Conservation (phyloP, 2,888 invertebrate genomes). For the Campaea margaritaria region DNA sequence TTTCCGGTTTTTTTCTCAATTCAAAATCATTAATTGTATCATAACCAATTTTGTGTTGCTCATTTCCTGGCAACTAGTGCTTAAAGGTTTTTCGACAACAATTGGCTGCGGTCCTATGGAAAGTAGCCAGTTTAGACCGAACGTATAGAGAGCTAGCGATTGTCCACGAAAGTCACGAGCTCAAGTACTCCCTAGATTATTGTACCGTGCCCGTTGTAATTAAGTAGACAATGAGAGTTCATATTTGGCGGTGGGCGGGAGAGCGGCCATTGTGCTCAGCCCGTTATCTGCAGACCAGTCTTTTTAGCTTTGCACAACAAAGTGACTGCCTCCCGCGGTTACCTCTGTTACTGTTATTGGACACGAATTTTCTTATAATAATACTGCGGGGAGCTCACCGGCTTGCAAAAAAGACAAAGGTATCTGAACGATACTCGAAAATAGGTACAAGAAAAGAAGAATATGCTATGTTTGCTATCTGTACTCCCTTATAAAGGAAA, state of each 20-base stretch:
- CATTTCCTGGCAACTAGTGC: not conserved
- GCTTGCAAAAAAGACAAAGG: constrained; percentile 26
- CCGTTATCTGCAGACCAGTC: constrained; percentile 78
- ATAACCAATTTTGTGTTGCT: no score
- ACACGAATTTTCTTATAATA: constrained; percentile 45
- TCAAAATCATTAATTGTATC: no score
- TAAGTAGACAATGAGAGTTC: constrained; percentile 82
- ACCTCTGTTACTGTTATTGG: constrained; percentile 60
- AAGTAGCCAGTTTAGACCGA: not conserved
- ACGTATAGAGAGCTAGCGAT: not conserved
- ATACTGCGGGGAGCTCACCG: constrained; percentile 20
- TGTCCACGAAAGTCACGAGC: constrained; percentile 21
- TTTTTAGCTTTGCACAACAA: constrained; percentile 76
- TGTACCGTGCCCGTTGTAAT: constrained; percentile 62
- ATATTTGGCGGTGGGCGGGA: constrained; percentile 73
- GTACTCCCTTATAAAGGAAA: not conserved
- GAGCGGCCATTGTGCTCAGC: constrained; percentile 66
- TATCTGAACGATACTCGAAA: constrained; percentile 12
- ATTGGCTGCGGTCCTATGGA: no score
- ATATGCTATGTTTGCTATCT: not conserved
- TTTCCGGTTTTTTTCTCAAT: no score
- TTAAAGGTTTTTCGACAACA: no score
- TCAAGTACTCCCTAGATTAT: constrained; percentile 23
- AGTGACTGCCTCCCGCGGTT: constrained; percentile 56
- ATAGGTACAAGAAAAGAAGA: not conserved